These are phyloP conservation scores for Drosophila mayaguana DNA, from an alignment of 2,888 invertebrate genomes.

Conservation along the genomic window DNA sequence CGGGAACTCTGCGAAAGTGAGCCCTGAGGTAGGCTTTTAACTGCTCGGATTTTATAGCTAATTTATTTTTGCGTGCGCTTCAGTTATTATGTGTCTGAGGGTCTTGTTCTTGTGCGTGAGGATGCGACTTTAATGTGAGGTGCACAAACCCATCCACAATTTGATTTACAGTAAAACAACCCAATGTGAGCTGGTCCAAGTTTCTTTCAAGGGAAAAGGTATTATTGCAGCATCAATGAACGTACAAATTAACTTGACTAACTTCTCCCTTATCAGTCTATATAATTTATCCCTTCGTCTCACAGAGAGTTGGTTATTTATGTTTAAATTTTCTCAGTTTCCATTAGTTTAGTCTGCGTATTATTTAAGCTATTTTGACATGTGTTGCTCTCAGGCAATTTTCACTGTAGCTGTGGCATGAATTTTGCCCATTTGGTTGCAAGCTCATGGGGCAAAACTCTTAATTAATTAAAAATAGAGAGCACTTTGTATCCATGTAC, in stretches of 20 bases:
- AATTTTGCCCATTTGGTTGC: slow-evolving; percentile 18
- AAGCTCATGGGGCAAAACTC: slow-evolving; percentile 15
- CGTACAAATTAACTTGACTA: no score
- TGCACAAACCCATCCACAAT: not conserved
- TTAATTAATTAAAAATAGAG: slow-evolving; percentile 57
- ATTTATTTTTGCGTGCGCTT: slow-evolving; percentile 61
- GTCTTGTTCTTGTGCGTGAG: not conserved
- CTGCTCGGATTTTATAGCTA: slow-evolving; percentile 69
- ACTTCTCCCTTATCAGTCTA: no score
- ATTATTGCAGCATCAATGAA: no score
- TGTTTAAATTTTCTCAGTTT: not conserved
- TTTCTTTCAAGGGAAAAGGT: no score
- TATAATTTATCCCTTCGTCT: no score
- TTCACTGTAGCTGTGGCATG: slow-evolving; percentile 7
- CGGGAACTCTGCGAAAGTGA: slow-evolving; percentile 6
- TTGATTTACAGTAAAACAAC: slow-evolving; percentile 3
- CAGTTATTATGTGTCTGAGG: slow-evolving; percentile 47
- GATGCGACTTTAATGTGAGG: slow-evolving; percentile 9
- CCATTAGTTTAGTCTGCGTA: not conserved
- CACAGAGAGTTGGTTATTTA: not conserved
- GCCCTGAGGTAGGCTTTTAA: slow-evolving; percentile 66
- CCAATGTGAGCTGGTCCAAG: not conserved
- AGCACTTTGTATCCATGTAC: slow-evolving; percentile 23
- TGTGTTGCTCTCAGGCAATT: slow-evolving; percentile 1
- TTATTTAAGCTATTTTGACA: not conserved